Conservation (phyloP, 2,888 invertebrate genomes). For the Sceliomorpha sp. region DNA sequence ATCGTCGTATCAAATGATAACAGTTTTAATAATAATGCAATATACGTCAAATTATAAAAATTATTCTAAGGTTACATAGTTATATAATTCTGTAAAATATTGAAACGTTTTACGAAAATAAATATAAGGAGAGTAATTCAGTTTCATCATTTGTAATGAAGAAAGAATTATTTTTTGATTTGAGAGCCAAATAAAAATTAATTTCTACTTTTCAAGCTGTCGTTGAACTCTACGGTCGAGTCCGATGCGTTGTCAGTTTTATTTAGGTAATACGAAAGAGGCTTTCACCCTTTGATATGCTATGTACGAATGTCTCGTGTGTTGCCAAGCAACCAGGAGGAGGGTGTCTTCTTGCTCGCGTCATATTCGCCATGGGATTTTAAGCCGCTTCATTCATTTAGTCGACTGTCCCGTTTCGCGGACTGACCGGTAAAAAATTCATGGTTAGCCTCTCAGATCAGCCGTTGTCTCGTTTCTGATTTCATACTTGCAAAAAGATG, state of each 20-base stretch:
- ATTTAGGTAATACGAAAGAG: constrained; percentile 71
- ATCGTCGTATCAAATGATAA: too few relatives aligned
- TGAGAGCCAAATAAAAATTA: constrained; percentile 61
- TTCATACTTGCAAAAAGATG: constrained; percentile 39
- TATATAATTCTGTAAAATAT: constrained; percentile 29
- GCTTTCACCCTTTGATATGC: constrained; percentile 73
- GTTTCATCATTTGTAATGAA: constrained; percentile 33
- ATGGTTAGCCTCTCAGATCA: constrained; percentile 57
- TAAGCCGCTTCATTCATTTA: constrained; percentile 74
- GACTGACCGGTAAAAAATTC: constrained; percentile 60
- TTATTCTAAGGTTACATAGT: too few relatives aligned
- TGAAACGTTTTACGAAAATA: constrained; percentile 25
- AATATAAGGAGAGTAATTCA: constrained; percentile 28
- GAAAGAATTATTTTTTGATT: constrained; percentile 61
- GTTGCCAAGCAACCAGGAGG: constrained; percentile 75
- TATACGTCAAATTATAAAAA: too few relatives aligned
- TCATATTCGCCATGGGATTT: constrained; percentile 70
- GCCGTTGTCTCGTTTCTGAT: constrained; percentile 55
- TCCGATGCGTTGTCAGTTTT: constrained; percentile 67
- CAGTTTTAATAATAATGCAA: too few relatives aligned
- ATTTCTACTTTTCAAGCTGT: constrained; percentile 54
- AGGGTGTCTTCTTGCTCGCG: constrained; percentile 72
- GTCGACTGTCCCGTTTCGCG: constrained; percentile 62
- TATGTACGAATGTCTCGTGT: constrained; percentile 71
- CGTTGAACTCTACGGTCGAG: constrained; percentile 45